phyloP scores from a whole-genome alignment of 2,113 vertebrate genomes.

The Rhinogobius similis region DNA sequence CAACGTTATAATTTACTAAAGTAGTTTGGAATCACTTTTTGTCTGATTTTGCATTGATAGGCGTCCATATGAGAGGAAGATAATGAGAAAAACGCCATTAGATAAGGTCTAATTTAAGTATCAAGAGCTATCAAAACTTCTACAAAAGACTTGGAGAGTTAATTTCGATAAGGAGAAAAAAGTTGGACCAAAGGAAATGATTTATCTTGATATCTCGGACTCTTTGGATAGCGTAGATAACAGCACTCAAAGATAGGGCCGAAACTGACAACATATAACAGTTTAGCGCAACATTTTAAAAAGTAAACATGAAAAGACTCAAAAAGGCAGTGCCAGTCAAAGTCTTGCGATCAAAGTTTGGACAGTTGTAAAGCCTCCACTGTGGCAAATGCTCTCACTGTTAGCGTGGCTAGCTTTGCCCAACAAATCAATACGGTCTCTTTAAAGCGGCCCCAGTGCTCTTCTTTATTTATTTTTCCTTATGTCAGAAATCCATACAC shows the following conservation, averaged over 20 bases:
- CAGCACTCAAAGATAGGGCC: not conserved
- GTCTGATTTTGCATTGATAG: not conserved
- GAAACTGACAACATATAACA: not conserved
- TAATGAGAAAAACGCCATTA: not conserved
- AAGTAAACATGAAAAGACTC: not conserved
- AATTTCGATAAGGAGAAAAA: not conserved
- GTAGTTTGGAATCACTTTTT: not conserved
- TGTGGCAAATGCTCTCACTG: not conserved
- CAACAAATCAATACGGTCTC: conserved; percentile 1
- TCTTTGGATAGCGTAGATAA: not conserved
- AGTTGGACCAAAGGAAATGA: not conserved
- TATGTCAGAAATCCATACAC: conserved; percentile 6
- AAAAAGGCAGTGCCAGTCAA: not conserved
- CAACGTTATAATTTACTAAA: conserved; percentile 7
- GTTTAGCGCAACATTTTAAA: not conserved
- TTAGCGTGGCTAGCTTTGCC: not conserved
- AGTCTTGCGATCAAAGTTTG: not conserved
- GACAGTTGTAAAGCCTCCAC: not conserved
- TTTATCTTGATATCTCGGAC: too few species aligned
- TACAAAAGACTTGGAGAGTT: not conserved
- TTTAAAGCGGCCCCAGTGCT: not conserved
- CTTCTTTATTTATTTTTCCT: not conserved
- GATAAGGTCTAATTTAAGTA: conserved; percentile 2
- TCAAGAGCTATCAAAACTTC: not conserved
- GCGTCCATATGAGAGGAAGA: not conserved